Evolutionary conservation across 2,113 vertebrate species (phyloP).

Genomic region (Clarias batrachus): DNA sequence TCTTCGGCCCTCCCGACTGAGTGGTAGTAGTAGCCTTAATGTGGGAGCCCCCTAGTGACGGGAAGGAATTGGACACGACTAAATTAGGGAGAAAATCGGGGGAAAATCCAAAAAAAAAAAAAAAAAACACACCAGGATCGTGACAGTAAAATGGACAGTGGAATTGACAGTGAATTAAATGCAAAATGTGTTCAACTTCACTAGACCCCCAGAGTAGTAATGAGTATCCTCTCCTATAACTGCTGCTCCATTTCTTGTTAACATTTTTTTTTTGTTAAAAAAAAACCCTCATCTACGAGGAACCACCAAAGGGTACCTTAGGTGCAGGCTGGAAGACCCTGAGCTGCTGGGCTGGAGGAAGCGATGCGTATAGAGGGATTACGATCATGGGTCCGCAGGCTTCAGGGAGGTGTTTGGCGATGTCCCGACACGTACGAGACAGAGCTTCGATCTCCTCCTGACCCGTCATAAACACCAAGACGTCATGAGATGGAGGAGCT

Average conservation of each 20-base stretch:
- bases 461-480: conserved; percentile 95
- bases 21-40: no score
- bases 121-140: background rate
- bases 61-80: no score
- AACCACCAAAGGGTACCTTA: conserved; percentile 72
- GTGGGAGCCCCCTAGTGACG: no score
- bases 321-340: conserved; percentile 86
- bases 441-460: conserved; percentile 97
- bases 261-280: no score
- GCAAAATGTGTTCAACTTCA: background rate
- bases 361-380: conserved; percentile 89
- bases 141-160: background rate
- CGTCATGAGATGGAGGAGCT: conserved; percentile 83
- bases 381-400: conserved; percentile 80
- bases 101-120: no score
- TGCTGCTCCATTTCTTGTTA: background rate
- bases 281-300: background rate
- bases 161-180: background rate
- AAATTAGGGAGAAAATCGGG: no score
- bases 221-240: no score
- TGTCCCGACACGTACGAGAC: conserved; percentile 88
- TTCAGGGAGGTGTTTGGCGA: conserved; percentile 86
- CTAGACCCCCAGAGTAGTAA: background rate
- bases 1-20: no score
- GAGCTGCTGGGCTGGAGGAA: conserved; percentile 88